Evolutionary conservation across 2,888 invertebrate species (phyloP).

Genomic region (Scrobipalpa atriplicella): DNA sequence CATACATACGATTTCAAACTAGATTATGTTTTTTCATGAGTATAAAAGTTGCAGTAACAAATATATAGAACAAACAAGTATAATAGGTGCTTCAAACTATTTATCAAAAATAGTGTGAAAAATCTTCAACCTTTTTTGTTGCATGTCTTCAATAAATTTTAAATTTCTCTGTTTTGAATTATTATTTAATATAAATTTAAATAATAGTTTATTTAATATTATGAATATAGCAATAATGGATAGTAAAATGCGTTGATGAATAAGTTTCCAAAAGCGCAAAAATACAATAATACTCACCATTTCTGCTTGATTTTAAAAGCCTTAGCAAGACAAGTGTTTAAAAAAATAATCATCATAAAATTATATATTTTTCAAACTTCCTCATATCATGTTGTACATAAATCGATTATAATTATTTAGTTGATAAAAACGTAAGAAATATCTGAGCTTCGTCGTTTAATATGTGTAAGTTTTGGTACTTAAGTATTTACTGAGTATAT

Average conservation of each 20-base stretch:
- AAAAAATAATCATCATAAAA: neutral
- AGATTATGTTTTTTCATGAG: neutral
- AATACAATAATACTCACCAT: too few relatives aligned
- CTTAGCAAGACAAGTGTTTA: neutral
- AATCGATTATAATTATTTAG: conserved; percentile 48
- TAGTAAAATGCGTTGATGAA: too few relatives aligned
- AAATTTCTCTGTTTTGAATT: too few relatives aligned
- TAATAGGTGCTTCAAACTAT: too few relatives aligned
- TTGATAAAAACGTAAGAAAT: conserved; percentile 68
- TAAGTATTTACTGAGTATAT: conserved; percentile 70
- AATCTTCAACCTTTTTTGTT: too few relatives aligned
- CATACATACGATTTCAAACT: neutral
- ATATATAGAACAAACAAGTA: neutral
- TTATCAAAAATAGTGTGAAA: too few relatives aligned
- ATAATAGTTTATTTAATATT: too few relatives aligned
- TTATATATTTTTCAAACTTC: conserved; percentile 35
- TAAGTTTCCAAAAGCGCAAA: too few relatives aligned
- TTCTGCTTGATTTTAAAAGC: neutral
- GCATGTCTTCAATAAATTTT: too few relatives aligned
- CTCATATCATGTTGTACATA: conserved; percentile 80
- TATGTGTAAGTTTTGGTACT: conserved; percentile 70
- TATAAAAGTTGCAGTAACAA: neutral
- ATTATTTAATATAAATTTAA: too few relatives aligned
- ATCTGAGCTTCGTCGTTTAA: conserved; percentile 81
- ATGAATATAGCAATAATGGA: too few relatives aligned